Evolutionary conservation across 2,888 invertebrate species (phyloP).

Genomic region (Xylocampa areola): DNA sequence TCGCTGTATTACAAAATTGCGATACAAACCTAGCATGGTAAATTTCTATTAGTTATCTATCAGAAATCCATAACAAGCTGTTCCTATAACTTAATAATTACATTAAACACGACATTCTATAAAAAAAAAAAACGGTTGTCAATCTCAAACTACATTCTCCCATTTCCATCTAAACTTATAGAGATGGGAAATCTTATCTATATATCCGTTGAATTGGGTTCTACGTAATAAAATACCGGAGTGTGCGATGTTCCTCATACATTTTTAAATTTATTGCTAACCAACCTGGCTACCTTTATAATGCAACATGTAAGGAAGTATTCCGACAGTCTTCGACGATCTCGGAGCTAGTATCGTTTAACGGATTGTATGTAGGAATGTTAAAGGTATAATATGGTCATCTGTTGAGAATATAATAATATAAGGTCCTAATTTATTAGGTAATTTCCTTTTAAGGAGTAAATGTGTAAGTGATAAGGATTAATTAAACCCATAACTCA

Average conservation of each 20-base stretch:
- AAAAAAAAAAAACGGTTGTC: not conserved
- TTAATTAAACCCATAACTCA: no score
- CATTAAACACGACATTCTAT: no score
- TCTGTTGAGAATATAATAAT: not conserved
- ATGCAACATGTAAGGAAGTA: conserved; percentile 47
- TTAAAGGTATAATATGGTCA: no score
- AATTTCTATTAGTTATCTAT: no score
- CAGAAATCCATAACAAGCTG: no score
- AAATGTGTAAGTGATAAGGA: no score
- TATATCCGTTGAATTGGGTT: conserved; percentile 43
- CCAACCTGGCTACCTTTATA: conserved; percentile 62
- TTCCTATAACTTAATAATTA: no score
- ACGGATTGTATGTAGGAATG: no score
- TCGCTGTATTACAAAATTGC: no score
- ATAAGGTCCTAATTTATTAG: no score
- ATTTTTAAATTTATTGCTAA: conserved; percentile 74
- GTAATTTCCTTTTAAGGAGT: no score
- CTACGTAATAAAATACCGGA: conserved; percentile 53
- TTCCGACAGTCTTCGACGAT: conserved; percentile 29
- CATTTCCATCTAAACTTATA: conserved; percentile 14
- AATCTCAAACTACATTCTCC: not conserved
- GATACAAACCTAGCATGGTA: no score
- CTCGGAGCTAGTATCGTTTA: conserved; percentile 12
- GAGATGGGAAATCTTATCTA: conserved; percentile 41
- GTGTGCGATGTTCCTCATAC: conserved; percentile 59